Base-by-base conservation (phyloP, 1,140 invertebrate genomes). In the Neodiprion virginianus region DNA sequence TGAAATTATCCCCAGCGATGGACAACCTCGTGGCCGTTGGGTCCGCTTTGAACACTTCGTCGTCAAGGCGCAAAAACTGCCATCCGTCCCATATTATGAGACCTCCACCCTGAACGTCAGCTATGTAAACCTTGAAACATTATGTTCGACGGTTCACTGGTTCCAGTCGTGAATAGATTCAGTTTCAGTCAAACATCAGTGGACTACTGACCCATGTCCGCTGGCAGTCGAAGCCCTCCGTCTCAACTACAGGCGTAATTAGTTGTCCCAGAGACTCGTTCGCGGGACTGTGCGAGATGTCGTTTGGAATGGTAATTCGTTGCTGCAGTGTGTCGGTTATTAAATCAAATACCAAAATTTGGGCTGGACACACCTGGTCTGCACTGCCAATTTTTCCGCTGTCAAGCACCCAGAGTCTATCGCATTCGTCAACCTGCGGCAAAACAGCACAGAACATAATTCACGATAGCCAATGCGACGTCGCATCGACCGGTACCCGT, bases 11-110 rank as follows among this genome's bases (percentile, higher is more conserved):
- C 48, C 92, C 93, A 74, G 90, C 90, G 7, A 94, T 92, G 73
- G 90, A 92, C 76, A 92, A 93, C 48, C 92, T 90, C 3, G 91
- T 90, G 14, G 91, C 89, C 67, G 91, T 65, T 2, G 92, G 92
- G 84, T 93, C 91, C 0, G 90, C 89, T 79, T 92, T 84, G 84
- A 93, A 93, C 80, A 85, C 93, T 78, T 93, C 88, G 78, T 93
- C 92, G n/a, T 88, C 88, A 8, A 93, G 88, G 53, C 91, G 88
- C 9, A 40, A 72, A 0, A 91, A 92, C 17, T 92, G 86, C 48
- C 89, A 86, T 5, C 73, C 67, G 65, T 88, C 88, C 89, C 89
- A 93, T 0, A 93, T 91, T 0, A 93, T 87, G 4, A 93, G 75
- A 1, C 87, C 91, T 0, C 91, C 86, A 71, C 89, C 89, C 0